Base-by-base conservation (phyloP, 1,140 invertebrate species). In the Ostrea denselamellosa region DNA sequence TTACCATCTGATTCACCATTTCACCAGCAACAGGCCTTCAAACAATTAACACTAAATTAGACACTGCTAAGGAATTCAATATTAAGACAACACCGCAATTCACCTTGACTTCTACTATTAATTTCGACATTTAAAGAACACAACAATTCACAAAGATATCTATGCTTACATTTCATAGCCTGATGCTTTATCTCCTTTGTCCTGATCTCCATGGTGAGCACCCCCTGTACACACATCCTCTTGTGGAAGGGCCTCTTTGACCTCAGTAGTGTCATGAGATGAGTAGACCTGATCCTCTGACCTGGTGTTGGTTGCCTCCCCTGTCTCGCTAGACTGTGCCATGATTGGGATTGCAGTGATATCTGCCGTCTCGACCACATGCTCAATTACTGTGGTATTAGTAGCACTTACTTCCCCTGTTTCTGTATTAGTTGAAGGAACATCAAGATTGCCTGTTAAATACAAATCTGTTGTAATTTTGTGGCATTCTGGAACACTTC, bases 1-100 rank as follows among this genome's bases (percentile, higher is more conserved):
- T 28, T 58, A 91, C 88, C 25, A 92, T 83, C 71, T 91, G 90
- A 68, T 90, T 91, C 0, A 89, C 90, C 85, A 90, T 83, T 19
- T 91, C 90, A 54, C 84, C 65, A 90, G 87, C 34, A 90, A 90
- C 87, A 7, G 86, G 88, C 77, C n/a, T 34, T 10, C 58, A 89
- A 44, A 81, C 62, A 87, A 52, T 14, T 77, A 44, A 44, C 34
- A 44, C 34, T 44, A 1, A 1, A 44, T 44, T 44, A 44, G 34
- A 44, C 34, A 2, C 34, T 44, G 5, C 34, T 44, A 44, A 44
- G 34, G 5, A 44, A 44, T 44, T 44, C 34, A 44, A 44, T 5
- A 44, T 44, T 44, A 44, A 44, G 34, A 5, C 2, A 44, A 44
- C 34, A 44, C n/a, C n/a, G n/a, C 34, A 44, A 44, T 44, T 44